Percentiles rank a stretch among this genome's conserved stretches.
phyloP scores from a whole-genome alignment of 2,888 invertebrate genomes.

The Eledona agricola region DNA sequence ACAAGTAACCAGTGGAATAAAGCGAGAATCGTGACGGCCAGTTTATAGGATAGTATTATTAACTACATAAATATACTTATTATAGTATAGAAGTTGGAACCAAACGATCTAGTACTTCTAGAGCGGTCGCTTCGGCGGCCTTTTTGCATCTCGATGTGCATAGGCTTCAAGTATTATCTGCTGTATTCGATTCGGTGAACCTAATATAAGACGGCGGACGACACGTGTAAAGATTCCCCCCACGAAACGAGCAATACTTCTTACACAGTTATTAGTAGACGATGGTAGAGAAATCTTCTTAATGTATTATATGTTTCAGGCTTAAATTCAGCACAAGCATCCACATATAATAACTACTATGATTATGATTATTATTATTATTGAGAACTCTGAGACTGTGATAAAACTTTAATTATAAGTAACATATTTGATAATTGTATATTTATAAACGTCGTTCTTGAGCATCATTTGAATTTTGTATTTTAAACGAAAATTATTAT shows the following conservation, averaged over 20 bases:
- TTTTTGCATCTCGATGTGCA: constrained; percentile 61
- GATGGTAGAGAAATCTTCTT: too few relatives aligned
- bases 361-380: constrained; percentile 47
- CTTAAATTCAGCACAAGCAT: constrained; percentile 45
- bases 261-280: too few relatives aligned
- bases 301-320: constrained; percentile 27
- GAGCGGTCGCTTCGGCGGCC: constrained; percentile 52
- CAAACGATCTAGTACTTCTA: constrained; percentile 60
- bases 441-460: constrained; percentile 46
- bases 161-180: constrained; percentile 62
- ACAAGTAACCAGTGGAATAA: constrained; percentile 48
- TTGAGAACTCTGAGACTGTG: constrained; percentile 61
- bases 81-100: constrained; percentile 59
- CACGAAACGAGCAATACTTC: constrained; percentile 23
- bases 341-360: constrained; percentile 51
- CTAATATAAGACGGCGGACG: constrained; percentile 50
- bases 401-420: constrained; percentile 58
- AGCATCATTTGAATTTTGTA: constrained; percentile 33
- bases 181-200: constrained; percentile 60
- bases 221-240: constrained; percentile 48
- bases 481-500: constrained; percentile 45
- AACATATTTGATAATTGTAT: constrained; percentile 52
- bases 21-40: constrained; percentile 66
- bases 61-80: constrained; percentile 62
- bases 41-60: constrained; percentile 77